These are phyloP conservation scores for Aramus guarauna DNA, from an alignment of 2,113 vertebrate species.

Conservation along the genomic window DNA sequence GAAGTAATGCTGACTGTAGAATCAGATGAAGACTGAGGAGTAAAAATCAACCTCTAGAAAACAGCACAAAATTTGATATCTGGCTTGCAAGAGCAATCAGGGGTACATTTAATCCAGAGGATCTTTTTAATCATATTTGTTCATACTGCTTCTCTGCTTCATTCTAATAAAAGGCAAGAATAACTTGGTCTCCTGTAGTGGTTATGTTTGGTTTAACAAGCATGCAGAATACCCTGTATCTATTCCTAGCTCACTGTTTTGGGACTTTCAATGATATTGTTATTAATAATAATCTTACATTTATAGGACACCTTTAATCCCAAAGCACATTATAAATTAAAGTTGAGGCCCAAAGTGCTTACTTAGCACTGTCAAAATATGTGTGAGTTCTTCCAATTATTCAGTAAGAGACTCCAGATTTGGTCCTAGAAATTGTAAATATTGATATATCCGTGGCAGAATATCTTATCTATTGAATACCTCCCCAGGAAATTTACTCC, in stretches of 20 bases:
- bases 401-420: neutral
- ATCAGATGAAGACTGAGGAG: neutral
- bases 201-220: slow-evolving; percentile 17
- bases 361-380: neutral
- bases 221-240: neutral
- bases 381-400: neutral
- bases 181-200: neutral
- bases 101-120: slow-evolving; percentile 5
- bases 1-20: slow-evolving; percentile 33
- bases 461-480: neutral
- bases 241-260: neutral
- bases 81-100: neutral
- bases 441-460: neutral
- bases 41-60: slow-evolving; percentile 16
- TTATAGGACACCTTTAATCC: slow-evolving; percentile 27
- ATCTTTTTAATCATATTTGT: neutral
- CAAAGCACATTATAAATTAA: slow-evolving; percentile 20
- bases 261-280: neutral
- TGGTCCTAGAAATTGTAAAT: neutral
- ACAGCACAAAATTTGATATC: neutral
- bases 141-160: neutral
- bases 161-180: neutral
- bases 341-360: neutral
- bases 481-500: neutral
- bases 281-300: slow-evolving; percentile 17